A percentile compares a stretch with the other conserved stretches of the same genome.
phyloP scores from a whole-genome alignment of 2,888 invertebrate genomes.

The Cryptocheilus praepositus region DNA sequence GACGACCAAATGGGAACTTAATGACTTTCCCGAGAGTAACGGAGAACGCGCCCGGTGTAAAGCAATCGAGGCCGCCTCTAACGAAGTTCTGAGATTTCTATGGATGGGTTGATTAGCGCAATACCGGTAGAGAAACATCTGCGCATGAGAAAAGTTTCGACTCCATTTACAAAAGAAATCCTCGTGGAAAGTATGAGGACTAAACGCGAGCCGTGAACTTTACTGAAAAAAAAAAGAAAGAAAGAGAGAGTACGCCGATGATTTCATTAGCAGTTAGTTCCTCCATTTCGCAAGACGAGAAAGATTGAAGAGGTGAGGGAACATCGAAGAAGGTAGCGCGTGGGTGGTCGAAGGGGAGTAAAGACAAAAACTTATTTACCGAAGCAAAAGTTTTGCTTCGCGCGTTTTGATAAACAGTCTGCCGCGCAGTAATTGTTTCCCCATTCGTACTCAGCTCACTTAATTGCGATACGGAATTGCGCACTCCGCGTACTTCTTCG shows the following conservation, averaged over 20 bases:
- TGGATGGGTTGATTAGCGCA: no score
- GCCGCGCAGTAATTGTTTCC: constrained; percentile 6
- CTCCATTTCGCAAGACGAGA: constrained; percentile 14
- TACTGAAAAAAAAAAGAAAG: constrained; percentile 7
- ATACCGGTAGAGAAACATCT: neutral
- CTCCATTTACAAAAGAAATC: constrained; percentile 25
- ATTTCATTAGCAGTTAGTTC: constrained; percentile 45
- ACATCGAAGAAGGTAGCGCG: constrained; percentile 10
- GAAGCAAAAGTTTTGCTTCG: constrained; percentile 14
- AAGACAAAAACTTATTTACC: constrained; percentile 43
- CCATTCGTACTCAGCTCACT: constrained; percentile 2
- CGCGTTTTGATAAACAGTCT: constrained; percentile 37
- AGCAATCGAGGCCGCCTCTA: neutral
- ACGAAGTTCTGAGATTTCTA: no score
- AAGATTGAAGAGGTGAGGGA: constrained; percentile 19
- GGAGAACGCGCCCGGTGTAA: no score
- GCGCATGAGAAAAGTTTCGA: constrained; percentile 19
- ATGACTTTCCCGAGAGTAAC: no score
- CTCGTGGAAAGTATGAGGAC: constrained; percentile 36
- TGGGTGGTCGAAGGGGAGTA: constrained; percentile 13
- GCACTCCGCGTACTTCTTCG: constrained; percentile 35
- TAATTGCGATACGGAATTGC: constrained; percentile 35
- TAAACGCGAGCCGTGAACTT: constrained; percentile 42
- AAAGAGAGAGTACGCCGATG: constrained; percentile 30
- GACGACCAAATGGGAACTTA: no score